Conservation (phyloP, 2,797 vertebrate species). For the Ibycter americanus region DNA sequence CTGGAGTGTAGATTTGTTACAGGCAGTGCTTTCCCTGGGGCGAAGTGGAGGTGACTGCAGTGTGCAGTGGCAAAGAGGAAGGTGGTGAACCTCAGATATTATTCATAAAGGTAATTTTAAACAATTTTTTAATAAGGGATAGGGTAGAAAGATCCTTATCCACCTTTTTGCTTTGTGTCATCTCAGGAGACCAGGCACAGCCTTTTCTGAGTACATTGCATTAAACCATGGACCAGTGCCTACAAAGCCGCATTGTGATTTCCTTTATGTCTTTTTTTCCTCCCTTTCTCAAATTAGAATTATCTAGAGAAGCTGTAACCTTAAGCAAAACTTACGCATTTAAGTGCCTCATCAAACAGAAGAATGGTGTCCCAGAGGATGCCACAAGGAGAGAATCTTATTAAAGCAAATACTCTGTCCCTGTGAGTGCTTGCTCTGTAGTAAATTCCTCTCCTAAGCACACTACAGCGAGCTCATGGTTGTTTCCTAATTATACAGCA, state of each 20-base stretch:
- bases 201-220: background rate
- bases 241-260: background rate
- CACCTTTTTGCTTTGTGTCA: background rate
- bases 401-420: background rate
- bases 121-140: background rate
- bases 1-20: background rate
- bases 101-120: background rate
- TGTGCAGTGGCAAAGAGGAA: background rate
- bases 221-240: background rate
- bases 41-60: background rate
- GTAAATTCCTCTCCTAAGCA: background rate
- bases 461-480: background rate
- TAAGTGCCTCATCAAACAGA: conserved; percentile 49
- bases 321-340: conserved; percentile 1
- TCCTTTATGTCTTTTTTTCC: background rate
- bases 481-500: background rate
- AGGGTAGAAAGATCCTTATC: background rate
- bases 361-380: conserved; percentile 11
- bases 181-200: background rate
- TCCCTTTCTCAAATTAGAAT: background rate
- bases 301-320: background rate
- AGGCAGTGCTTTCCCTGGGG: background rate
- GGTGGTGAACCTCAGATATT: background rate
- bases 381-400: conserved; percentile 29
- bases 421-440: background rate